Base-by-base conservation (phyloP, 2,888 invertebrate species). In the Invenusta paracnida region DNA sequence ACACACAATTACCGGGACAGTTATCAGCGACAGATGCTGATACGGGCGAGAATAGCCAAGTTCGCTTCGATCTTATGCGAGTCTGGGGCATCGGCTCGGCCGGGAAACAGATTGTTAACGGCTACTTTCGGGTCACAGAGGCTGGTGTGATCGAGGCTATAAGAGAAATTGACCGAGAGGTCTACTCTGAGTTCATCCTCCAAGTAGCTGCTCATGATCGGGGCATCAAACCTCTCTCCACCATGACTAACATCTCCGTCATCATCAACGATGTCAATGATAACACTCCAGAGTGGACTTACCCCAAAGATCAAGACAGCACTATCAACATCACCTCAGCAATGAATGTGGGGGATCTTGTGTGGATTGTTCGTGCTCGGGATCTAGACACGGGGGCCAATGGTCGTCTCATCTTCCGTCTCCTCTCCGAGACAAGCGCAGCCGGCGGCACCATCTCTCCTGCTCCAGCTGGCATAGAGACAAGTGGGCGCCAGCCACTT, bases 11-110 rank as follows among this genome's bases (percentile, higher is more conserved):
- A 2, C 17, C 1, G 17, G 84, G 84, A n/a, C 84, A 67, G 48
- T 27, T 84, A 2, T 23, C 28, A 13, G 84, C 84, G 1, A 67
- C 84, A 28, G 84, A 84, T 29, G 84, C 84, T 1, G 84, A 84
- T 67, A 84, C 66, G 67, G 84, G 67, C 29, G 67, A 2, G 5
- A 82, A 73, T 23, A 73, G 73, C 27, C 23, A 23, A 23, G 73
- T 73, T 2, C 17, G 23, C 5, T 73, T 73, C 25, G 73, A 73
- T 23, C 17, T 73, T 23, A n/a, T 73, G 73, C 5, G 23, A 23
- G 73, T 25, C 17, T 73, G 73, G 73, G 73, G 23, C 27, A 73
- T 5, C 23, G 73, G 73, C 5, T 23, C 73, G 23, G 73, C 23
- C 17, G 73, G 73, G 23, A 5, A 73, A 67, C 84, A 84, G 29